A percentile compares a stretch with the other conserved stretches of the same genome.
Evolutionary conservation across 2,113 vertebrate species (phyloP).

Genomic region (Orycteropus afer): DNA sequence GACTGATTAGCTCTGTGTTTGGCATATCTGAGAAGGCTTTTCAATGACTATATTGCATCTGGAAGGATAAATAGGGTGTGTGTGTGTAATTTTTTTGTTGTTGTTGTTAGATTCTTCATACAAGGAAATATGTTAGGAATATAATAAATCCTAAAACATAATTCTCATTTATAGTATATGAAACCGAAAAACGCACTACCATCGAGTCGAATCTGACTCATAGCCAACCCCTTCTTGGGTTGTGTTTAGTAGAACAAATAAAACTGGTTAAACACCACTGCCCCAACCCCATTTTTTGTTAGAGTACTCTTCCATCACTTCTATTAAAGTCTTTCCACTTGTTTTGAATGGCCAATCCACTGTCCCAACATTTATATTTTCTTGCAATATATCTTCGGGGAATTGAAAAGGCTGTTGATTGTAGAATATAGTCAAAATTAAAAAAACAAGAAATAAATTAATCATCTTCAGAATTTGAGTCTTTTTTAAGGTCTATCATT

Average conservation of each 20-base stretch:
- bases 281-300: background rate
- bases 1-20: background rate
- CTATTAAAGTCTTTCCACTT: slow-evolving; percentile 22
- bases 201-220: no score
- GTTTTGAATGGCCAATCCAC: background rate
- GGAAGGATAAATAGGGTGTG: slow-evolving; percentile 9
- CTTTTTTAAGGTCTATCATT: slow-evolving; percentile 42
- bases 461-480: slow-evolving; percentile 31
- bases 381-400: background rate
- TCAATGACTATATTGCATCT: background rate
- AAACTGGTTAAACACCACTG: background rate
- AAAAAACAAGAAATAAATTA: slow-evolving; percentile 31
- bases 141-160: background rate
- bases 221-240: no score
- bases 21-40: background rate
- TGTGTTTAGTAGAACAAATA: slow-evolving; percentile 12
- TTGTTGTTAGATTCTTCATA: slow-evolving; percentile 3
- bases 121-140: slow-evolving; percentile 46
- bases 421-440: slow-evolving; percentile 14
- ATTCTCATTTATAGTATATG: slow-evolving; percentile 7
- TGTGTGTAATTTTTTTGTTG: no score
- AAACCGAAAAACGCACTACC: no score
- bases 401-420: background rate
- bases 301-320: slow-evolving; percentile 23
- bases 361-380: background rate